phyloP scores from a whole-genome alignment of 1,140 invertebrate species.

The Acromyrmex charruanus region DNA sequence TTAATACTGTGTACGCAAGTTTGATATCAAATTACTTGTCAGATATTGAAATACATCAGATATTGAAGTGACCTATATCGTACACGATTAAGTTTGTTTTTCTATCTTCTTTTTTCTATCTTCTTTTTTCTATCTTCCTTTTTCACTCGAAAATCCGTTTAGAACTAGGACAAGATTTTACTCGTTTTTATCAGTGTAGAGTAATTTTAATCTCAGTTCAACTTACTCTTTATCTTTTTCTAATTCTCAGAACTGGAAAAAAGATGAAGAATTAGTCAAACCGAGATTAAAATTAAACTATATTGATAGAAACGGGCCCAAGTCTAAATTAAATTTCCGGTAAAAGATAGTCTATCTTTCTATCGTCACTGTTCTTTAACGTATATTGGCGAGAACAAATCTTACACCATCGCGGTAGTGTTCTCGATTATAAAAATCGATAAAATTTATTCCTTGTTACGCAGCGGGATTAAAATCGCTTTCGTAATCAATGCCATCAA shows the following conservation, averaged over 20 bases:
- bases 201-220: too few species aligned
- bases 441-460: slow-evolving; percentile 23
- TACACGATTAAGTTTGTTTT: not conserved
- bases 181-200: too few species aligned
- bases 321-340: slow-evolving; percentile 3
- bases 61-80: not conserved
- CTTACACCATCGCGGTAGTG: not conserved
- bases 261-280: too few species aligned
- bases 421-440: slow-evolving; percentile 1
- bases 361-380: not conserved
- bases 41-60: not conserved
- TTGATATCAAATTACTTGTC: not conserved
- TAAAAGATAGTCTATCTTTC: slow-evolving; percentile 12
- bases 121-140: not conserved
- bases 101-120: not conserved
- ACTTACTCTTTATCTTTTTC: too few species aligned
- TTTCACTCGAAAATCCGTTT: not conserved
- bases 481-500: not conserved
- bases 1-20: not conserved
- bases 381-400: not conserved
- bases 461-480: not conserved
- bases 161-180: slow-evolving; percentile 27
- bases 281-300: too few species aligned
- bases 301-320: not conserved
- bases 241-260: too few species aligned